These are phyloP conservation scores for Aleiodes alternator DNA, from an alignment of 2,888 invertebrate genomes.

Conservation along the genomic window DNA sequence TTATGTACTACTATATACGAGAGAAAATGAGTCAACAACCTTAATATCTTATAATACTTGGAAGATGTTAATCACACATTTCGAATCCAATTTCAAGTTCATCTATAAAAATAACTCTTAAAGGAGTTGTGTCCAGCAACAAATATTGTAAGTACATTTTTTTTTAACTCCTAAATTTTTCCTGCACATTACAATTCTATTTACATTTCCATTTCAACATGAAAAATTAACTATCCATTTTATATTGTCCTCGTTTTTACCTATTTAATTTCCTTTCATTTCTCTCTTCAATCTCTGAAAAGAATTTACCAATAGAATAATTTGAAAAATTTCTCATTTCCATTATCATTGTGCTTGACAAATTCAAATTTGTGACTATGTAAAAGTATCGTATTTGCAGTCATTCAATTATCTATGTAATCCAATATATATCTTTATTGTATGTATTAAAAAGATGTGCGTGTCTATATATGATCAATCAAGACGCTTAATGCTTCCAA, in stretches of 20 bases:
- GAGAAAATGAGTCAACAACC: too few species aligned
- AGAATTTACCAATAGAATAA: not conserved
- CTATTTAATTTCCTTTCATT: slow-evolving; percentile 36
- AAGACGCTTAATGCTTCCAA: slow-evolving; percentile 18
- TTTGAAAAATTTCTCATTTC: too few species aligned
- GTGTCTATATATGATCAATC: slow-evolving; percentile 30
- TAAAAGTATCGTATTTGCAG: too few species aligned
- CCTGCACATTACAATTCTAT: slow-evolving; percentile 33
- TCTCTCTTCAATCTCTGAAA: not conserved
- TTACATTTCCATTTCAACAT: slow-evolving; percentile 39
- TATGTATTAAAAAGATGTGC: slow-evolving; percentile 29
- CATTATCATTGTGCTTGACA: not conserved
- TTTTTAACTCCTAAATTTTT: slow-evolving; percentile 56
- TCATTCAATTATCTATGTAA: slow-evolving; percentile 39
- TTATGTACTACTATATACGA: too few species aligned
- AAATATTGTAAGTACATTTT: slow-evolving; percentile 53
- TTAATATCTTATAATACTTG: slow-evolving; percentile 38
- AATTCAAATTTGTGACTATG: too few species aligned
- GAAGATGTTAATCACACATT: slow-evolving; percentile 47
- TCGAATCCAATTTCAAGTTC: slow-evolving; percentile 56
- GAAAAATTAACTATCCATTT: slow-evolving; percentile 51
- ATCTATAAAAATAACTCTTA: slow-evolving; percentile 68
- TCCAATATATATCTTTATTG: slow-evolving; percentile 17
- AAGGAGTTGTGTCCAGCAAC: slow-evolving; percentile 32
- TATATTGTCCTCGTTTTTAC: slow-evolving; percentile 58